Conservation (phyloP, 1,140 invertebrate genomes). For the Ridgeia piscesae region DNA sequence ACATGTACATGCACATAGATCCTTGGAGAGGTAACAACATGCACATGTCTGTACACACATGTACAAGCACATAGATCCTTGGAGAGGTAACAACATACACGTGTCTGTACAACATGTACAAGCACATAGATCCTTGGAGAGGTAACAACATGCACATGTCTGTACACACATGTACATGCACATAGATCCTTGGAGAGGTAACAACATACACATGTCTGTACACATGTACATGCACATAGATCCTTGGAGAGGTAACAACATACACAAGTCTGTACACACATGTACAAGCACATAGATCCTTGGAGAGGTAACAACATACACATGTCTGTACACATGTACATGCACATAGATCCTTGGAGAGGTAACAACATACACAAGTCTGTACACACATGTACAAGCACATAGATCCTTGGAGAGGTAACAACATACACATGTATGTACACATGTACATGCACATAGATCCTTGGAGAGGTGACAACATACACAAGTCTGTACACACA, state of each 20-base stretch:
- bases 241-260: slow-evolving; percentile 79
- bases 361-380: slow-evolving; percentile 65
- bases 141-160: slow-evolving; percentile 65
- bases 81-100: slow-evolving; percentile 77
- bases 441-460: slow-evolving; percentile 40
- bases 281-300: slow-evolving; percentile 63
- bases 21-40: slow-evolving; percentile 77
- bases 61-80: slow-evolving; percentile 63
- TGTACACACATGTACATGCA: too few species aligned
- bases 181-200: slow-evolving; percentile 82
- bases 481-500: too few species aligned
- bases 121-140: slow-evolving; percentile 76
- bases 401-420: slow-evolving; percentile 82
- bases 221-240: slow-evolving; percentile 40
- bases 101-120: too few species aligned
- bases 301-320: slow-evolving; percentile 76
- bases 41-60: too few species aligned
- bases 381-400: too few species aligned
- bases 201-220: too few species aligned
- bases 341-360: slow-evolving; percentile 76
- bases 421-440: too few species aligned
- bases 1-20: slow-evolving; percentile 56
- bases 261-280: too few species aligned
- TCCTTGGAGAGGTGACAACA: slow-evolving; percentile 79
- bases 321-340: too few species aligned